A percentile compares a stretch with the other conserved stretches of the same genome.
Evolutionary conservation across 2,797 vertebrate species (phyloP).

Genomic region (Rhynchonycteris naso): DNA sequence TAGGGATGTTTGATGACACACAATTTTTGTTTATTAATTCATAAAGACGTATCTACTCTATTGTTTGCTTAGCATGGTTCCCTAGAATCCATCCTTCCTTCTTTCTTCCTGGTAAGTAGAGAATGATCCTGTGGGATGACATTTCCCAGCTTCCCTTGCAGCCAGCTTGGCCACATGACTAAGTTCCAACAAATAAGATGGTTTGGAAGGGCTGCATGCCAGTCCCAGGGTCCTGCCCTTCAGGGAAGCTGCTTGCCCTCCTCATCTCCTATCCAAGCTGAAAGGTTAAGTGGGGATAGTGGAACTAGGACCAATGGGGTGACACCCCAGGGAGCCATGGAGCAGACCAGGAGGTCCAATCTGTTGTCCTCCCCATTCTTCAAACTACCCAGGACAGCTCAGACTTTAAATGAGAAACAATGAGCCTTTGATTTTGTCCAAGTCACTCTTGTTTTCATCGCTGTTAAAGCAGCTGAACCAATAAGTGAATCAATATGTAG

Average conservation of each 20-base stretch:
- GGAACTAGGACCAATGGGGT: background rate
- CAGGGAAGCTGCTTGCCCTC: background rate
- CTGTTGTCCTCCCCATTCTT: too few species aligned
- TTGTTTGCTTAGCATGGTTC: background rate
- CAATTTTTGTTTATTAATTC: background rate
- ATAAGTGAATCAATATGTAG: too few species aligned
- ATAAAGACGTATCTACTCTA: background rate
- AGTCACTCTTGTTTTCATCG: background rate
- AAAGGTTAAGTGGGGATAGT: background rate
- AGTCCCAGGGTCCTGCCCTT: background rate
- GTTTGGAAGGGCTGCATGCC: background rate
- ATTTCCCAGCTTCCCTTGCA: background rate
- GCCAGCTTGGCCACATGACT: background rate
- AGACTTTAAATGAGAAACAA: background rate
- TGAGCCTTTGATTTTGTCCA: background rate
- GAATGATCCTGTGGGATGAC: background rate
- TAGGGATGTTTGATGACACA: background rate
- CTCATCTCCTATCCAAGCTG: too few species aligned
- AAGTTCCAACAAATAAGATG: background rate
- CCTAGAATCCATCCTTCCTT: background rate
- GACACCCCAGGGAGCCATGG: background rate
- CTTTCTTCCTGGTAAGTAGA: background rate
- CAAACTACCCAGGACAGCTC: background rate
- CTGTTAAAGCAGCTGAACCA: background rate
- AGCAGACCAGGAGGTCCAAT: background rate